Evolutionary conservation across 2,888 invertebrate genomes (phyloP), one percentile per base, ranked within the genome.

Genomic region (Pantelozetes paolii): DNA sequence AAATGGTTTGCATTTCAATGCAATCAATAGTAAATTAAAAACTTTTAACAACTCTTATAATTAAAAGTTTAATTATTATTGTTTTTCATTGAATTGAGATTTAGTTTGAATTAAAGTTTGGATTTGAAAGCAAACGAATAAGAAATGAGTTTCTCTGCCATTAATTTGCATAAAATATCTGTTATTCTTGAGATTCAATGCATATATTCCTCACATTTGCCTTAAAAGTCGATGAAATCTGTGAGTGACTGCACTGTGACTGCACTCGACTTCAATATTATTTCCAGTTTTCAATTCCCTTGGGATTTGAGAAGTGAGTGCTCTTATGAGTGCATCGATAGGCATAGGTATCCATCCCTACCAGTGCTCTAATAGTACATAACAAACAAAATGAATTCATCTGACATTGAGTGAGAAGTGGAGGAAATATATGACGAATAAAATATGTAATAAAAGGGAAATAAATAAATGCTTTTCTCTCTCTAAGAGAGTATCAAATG

Each of bases 241-340:
- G 11, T 23, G 54, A 54, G 54, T 54, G 54, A 54, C 36, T 54
- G 54, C 20, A 54, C 54, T 54, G 54, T 54, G 54, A 54, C 36
- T 54, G 54, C 20, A 54, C 54, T 54, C 54, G 23, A 26, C 23
- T 54, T 54, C 11, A 54, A 54, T 54, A 54, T 54, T 23, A 54
- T 54, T 26, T 54, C 54, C 23, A 54, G 11, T 26, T 54, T 54
- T 54, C 23, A 54, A 54, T 26, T 26, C 54, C 23, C 54, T 1
- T 13, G 54, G 23, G 54, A 54, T 36, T 36, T 54, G 20, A 23
- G 23, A 23, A 54, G 2, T 9, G 8, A 26, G 54, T 13, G 54
- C 54, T 54, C 54, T 54, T 54, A 26, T 23, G 54, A 54, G 26
- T n/a, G 23, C 54, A 54, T 54, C 54, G 54, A 54, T 54, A 54